Evolutionary conservation across 1,140 invertebrate species (phyloP), one percentile per base, ranked within the genome.

Genomic region (Sarcophaga bullata): DNA sequence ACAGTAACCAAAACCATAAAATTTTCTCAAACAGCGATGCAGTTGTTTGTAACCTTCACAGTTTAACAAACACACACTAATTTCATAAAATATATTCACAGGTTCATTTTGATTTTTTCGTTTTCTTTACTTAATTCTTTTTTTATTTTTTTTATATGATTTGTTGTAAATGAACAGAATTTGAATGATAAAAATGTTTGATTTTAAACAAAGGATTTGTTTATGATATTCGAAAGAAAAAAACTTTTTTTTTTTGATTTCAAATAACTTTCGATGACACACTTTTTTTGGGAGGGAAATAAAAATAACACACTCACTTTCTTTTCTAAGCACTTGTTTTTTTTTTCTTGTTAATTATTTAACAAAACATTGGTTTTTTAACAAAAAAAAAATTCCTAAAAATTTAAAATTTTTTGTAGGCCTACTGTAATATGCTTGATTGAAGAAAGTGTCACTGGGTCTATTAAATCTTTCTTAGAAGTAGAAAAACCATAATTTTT

Each of bases 31-130:
- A 68, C 62, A 19, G 8, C 19, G 62, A 68, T 68, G 62, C 62
- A 68, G 15, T 68, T 68, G 25, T 37, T 2, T 37, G 9, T 68
- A 68, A 68, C 62, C 62, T 68, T 68, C 62, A 68, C 62, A 68
- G 62, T 68, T 68, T 68, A 68, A 25, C 62, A 68, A 68, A 25
- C 62, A 68, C 62, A 68, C 62, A 68, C 62, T 68, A 68, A 68
- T 68, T 68, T 68, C 15, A 68, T 8, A 68, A 37, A 8, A 68
- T 68, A 68, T 68, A 25, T 68, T 68, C 62, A 68, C 62, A 68
- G 19, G 62, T 68, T 68, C 10, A n/a, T 58, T 58, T 58, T 58
- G 15, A n/a, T n/a, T n/a, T n/a, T n/a, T n/a, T n/a, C n/a, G n/a
- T n/a, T n/a, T n/a, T n/a, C n/a, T n/a, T n/a, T n/a, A n/a, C n/a